These are phyloP conservation scores for Glomeris marginata DNA, from an alignment of 2,888 invertebrate genomes.

Conservation along the genomic window DNA sequence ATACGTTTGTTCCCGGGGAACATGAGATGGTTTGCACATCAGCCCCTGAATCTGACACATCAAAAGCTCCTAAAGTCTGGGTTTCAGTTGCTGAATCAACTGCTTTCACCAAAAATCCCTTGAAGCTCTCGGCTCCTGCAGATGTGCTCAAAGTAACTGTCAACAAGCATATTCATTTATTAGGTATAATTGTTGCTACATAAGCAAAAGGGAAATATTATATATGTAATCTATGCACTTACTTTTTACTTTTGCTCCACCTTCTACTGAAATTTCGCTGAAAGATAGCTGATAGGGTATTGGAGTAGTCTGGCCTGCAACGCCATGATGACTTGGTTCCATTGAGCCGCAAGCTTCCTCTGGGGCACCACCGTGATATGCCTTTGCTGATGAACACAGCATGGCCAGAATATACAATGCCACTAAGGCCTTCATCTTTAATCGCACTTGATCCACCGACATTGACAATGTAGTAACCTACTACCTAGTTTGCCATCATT, in stretches of 20 bases:
- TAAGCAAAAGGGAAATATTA: too few species aligned
- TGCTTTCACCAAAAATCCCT: conserved; percentile 49
- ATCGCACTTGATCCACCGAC: too few species aligned
- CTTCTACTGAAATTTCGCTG: conserved; percentile 19
- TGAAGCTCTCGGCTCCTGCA: conserved; percentile 40
- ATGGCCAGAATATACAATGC: too few species aligned
- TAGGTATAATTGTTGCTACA: too few species aligned
- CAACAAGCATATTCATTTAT: conserved; percentile 22
- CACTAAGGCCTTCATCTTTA: too few species aligned
- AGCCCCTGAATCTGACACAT: conserved; percentile 31
- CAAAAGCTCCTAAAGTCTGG: conserved; percentile 41
- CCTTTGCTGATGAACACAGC: not conserved
- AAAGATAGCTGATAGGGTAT: conserved; percentile 20
- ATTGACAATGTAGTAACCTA: too few species aligned
- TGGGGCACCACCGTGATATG: conserved; percentile 21
- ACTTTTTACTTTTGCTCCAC: conserved; percentile 28
- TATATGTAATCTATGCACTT: too few species aligned
- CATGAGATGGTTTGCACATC: conserved; percentile 48
- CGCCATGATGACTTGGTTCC: conserved; percentile 24
- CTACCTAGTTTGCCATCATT: too few species aligned
- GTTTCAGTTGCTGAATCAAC: conserved; percentile 34
- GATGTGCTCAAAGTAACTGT: conserved; percentile 41
- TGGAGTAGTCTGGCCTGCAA: conserved; percentile 18
- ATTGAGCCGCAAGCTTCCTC: conserved; percentile 22
- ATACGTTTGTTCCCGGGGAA: conserved; percentile 27